Evolutionary conservation across 1,140 invertebrate genomes (phyloP).

Genomic region (Zaprionus vittiger): DNA sequence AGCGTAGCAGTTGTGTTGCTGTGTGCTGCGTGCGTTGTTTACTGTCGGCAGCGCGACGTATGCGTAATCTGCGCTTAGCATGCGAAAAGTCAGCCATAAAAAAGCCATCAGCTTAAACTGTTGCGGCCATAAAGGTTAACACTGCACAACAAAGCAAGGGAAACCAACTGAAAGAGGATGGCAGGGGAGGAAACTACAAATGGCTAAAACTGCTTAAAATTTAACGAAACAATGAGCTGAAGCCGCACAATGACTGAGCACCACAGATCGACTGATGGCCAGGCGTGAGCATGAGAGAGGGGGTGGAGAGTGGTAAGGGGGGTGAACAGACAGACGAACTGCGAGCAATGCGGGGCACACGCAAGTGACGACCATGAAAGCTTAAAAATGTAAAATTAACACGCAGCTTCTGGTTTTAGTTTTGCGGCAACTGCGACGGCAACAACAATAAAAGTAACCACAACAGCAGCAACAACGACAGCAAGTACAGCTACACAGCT

Average conservation of each 20-base stretch:
- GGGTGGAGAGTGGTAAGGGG: neutral
- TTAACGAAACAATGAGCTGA: slow-evolving; percentile 77
- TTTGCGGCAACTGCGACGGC: slow-evolving; percentile 60
- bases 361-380: slow-evolving; percentile 81
- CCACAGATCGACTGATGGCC: slow-evolving; percentile 22
- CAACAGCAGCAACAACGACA: slow-evolving; percentile 26
- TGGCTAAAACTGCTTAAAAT: slow-evolving; percentile 79
- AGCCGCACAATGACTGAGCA: slow-evolving; percentile 33
- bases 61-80: slow-evolving; percentile 80
- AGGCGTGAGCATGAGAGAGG: neutral
- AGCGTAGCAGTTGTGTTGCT: no score
- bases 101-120: slow-evolving; percentile 80
- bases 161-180: neutral
- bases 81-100: slow-evolving; percentile 78
- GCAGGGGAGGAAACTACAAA: slow-evolving; percentile 34
- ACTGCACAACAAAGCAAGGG: slow-evolving; percentile 47
- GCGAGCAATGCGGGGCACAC: slow-evolving; percentile 53
- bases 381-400: slow-evolving; percentile 83
- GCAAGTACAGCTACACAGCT: slow-evolving; percentile 9
- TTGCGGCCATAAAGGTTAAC: slow-evolving; percentile 80
- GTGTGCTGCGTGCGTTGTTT: slow-evolving; percentile 43
- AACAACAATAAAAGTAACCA: slow-evolving; percentile 21
- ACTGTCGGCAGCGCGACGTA: slow-evolving; percentile 57
- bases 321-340: neutral
- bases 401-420: slow-evolving; percentile 82